Conservation (phyloP, 2,113 vertebrate species). For the rabbit (Oryctolagus cuniculus) region DNA sequence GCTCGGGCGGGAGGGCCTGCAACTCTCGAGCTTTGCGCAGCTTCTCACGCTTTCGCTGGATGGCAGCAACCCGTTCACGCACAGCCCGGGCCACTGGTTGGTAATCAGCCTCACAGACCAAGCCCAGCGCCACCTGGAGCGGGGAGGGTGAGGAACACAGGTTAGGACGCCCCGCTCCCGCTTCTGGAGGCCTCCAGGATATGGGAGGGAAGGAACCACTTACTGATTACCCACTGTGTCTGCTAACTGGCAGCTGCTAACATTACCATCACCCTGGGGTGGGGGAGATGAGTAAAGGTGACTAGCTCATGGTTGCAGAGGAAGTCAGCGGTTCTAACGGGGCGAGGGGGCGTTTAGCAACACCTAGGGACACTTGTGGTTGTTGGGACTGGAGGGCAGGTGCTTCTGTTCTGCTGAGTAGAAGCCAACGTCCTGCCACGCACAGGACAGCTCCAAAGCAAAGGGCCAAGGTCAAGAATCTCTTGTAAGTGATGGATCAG, state of each 20-base stretch:
- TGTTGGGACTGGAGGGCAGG: neutral
- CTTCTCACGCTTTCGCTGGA: conserved; percentile 94
- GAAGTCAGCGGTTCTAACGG: neutral
- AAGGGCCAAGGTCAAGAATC: conserved; percentile 26
- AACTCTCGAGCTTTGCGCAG: conserved; percentile 84
- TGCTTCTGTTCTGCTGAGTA: neutral
- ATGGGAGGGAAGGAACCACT: neutral
- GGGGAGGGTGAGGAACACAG: neutral
- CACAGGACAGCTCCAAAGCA: neutral
- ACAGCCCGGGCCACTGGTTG: conserved; percentile 95
- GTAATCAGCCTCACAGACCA: conserved; percentile 95
- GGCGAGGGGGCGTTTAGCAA: neutral
- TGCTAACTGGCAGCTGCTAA: neutral
- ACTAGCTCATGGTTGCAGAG: neutral
- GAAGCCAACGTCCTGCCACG: neutral
- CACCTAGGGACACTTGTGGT: conserved; percentile 38
- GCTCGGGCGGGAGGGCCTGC: neutral
- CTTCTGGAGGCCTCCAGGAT: neutral
- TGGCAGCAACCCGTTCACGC: conserved; percentile 91
- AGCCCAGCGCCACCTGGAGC: conserved; percentile 93
- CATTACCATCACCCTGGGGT: neutral
- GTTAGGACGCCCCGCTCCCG: neutral
- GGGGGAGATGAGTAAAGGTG: conserved; percentile 4
- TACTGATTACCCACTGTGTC: neutral
- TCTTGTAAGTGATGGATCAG: neutral